Evolutionary conservation across 1,140 invertebrate species (phyloP).

Genomic region (Globodera rostochiensis): DNA sequence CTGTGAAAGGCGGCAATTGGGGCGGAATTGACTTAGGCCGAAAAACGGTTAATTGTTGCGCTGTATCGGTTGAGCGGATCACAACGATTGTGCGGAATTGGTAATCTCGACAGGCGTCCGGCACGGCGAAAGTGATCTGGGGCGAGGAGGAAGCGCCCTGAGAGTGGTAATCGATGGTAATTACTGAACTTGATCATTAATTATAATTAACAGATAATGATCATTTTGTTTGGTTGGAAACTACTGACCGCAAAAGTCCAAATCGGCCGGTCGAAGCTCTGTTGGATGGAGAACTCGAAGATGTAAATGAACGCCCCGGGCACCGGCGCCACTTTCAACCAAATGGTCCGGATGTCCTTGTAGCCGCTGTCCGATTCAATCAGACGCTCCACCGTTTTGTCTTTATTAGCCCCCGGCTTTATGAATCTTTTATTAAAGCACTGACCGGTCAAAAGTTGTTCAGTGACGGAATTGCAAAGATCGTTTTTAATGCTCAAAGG

Average conservation of each 20-base stretch:
- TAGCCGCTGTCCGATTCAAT: constrained; percentile 37
- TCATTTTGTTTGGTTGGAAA: neutral
- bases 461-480: constrained; percentile 48
- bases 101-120: constrained; percentile 53
- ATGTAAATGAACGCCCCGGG: constrained; percentile 51
- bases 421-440: constrained; percentile 3
- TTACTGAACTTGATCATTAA: neutral
- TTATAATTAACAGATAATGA: neutral
- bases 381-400: constrained; percentile 27
- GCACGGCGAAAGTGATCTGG: constrained; percentile 47
- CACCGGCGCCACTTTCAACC: constrained; percentile 39
- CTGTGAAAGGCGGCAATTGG: constrained; percentile 39
- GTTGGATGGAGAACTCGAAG: constrained; percentile 48
- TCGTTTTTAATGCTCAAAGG: constrained; percentile 44
- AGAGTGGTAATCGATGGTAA: constrained; percentile 17
- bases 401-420: constrained; percentile 11
- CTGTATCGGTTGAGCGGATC: constrained; percentile 49
- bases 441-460: constrained; percentile 48
- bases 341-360: constrained; percentile 48
- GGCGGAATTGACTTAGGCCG: constrained; percentile 44
- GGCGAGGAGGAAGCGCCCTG: constrained; percentile 54
- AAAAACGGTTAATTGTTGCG: constrained; percentile 43
- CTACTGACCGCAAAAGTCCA: constrained; percentile 54
- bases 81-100: constrained; percentile 51
- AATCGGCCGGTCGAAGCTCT: constrained; percentile 39